These are phyloP conservation scores for Chelonia mydas DNA, from an alignment of 2,797 vertebrate species.

Conservation along the genomic window DNA sequence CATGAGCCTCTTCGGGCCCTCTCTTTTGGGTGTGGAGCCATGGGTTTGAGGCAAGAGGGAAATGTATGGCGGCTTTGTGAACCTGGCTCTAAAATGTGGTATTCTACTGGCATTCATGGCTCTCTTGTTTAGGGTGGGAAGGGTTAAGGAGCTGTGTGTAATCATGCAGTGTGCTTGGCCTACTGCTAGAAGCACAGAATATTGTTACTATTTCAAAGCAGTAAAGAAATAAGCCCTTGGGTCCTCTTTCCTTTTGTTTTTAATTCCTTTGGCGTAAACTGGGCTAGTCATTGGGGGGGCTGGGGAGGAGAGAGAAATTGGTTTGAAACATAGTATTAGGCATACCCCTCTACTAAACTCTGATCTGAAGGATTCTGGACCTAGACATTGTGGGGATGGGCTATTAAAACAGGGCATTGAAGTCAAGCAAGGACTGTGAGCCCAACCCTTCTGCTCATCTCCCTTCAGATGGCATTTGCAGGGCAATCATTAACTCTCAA, in stretches of 20 bases:
- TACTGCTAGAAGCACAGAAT: conserved; percentile 18
- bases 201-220: not conserved
- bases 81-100: not conserved
- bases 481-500: conserved; percentile 63
- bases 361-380: not conserved
- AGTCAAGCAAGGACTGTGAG: not conserved
- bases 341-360: not conserved
- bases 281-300: not conserved
- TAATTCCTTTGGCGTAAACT: not conserved
- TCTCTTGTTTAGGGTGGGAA: not conserved
- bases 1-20: not conserved
- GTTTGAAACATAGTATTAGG: not conserved
- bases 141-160: not conserved
- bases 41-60: not conserved
- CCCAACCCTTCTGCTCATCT: conserved; percentile 62
- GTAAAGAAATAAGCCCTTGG: not conserved
- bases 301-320: conserved; percentile 1
- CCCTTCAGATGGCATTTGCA: conserved; percentile 52
- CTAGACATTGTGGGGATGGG: not conserved
- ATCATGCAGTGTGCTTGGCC: not conserved
- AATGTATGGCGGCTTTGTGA: not conserved
- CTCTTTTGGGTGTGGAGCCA: not conserved
- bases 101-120: not conserved
- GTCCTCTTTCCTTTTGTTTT: not conserved
- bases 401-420: not conserved